Base-by-base conservation (phyloP, 2,113 vertebrate species). In the Toxostoma redivivum region DNA sequence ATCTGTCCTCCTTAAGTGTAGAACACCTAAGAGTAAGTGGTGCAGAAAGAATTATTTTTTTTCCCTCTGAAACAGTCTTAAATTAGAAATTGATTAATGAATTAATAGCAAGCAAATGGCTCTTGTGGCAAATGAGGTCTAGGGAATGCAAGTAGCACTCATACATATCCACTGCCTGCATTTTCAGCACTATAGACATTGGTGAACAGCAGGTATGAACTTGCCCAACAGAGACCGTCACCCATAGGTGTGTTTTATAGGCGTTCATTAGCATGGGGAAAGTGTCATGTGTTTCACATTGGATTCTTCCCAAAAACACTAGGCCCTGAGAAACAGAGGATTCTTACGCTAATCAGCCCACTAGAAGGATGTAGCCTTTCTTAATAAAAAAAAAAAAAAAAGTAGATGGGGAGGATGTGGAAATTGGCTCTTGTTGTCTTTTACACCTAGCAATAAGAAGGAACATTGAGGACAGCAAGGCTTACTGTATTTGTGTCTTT, bases 201-300 rank as follows among this genome's bases (percentile, higher is more conserved):
- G 60, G n/a, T 81, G 45, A 66, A 35, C 44, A 92, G 10, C 31
- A 78, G 6, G 7, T 33, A 31, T 50, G 54, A 89, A 24, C 17
- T 57, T 12, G 45, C 15, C 20, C 58, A 58, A 45, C 7, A 74
- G 50, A 88, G 14, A 73, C 11, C 5, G 11, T 50, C 38, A 78
- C 6, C 40, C 3, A 0, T 27, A 21, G 10, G 4, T 38, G 50
- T 56, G 56, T 27, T 67, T 78, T 21, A 40, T 1, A 65, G 76
- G 25, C n/a, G n/a, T 31, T 74, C 40, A 28, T 67, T 64, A 74
- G 5, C 38, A n/a, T 3, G 11, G 35, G 11, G 17, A 66, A 90
- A 77, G 21, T n/a, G 15, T 62, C 65, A 73, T 1, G 2, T 0
- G 0, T 74, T 70, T 66, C 72, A 62, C 5, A 51, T 14, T 0